phyloP scores from a whole-genome alignment of 2,797 vertebrate species.

The Orestias chungarensis region DNA sequence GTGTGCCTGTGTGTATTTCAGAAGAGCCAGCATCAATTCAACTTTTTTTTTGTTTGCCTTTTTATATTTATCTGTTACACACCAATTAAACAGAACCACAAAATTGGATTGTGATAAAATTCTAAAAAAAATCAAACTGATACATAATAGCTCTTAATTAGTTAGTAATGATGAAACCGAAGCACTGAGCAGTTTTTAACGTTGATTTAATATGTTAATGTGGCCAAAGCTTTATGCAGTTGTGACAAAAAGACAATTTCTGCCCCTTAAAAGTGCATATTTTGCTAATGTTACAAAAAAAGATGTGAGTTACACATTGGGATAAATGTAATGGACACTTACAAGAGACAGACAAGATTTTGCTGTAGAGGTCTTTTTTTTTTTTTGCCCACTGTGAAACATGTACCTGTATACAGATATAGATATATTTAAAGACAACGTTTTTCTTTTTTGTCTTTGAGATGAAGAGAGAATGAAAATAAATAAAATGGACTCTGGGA shows the following conservation, averaged over 20 bases:
- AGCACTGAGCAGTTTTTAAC: slow-evolving; percentile 89
- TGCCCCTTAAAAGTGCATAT: slow-evolving; percentile 83
- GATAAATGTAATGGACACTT: slow-evolving; percentile 88
- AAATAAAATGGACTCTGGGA: slow-evolving; percentile 83
- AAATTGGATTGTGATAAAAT: slow-evolving; percentile 73
- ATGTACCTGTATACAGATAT: slow-evolving; percentile 89
- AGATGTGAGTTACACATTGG: slow-evolving; percentile 67
- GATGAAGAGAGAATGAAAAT: slow-evolving; percentile 81
- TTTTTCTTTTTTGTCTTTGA: slow-evolving; percentile 69
- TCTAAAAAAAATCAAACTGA: slow-evolving; percentile 57
- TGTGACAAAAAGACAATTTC: slow-evolving; percentile 81
- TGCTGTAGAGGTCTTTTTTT: slow-evolving; percentile 86
- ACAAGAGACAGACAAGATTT: slow-evolving; percentile 81
- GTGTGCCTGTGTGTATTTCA: slow-evolving; percentile 56
- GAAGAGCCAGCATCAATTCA: slow-evolving; percentile 81
- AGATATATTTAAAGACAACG: slow-evolving; percentile 92
- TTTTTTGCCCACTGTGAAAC: slow-evolving; percentile 97
- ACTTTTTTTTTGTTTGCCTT: slow-evolving; percentile 58
- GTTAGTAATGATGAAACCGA: slow-evolving; percentile 72
- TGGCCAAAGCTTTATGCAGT: slow-evolving; percentile 94
- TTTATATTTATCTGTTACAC: slow-evolving; percentile 67
- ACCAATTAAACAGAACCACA: slow-evolving; percentile 81
- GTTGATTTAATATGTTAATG: slow-evolving; percentile 89
- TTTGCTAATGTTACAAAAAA: slow-evolving; percentile 73
- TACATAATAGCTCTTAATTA: slow-evolving; percentile 66